Percentiles rank a stretch among this genome's conserved stretches.
Conservation (phyloP, 2,888 invertebrate genomes). For the Phalera bucephala region DNA sequence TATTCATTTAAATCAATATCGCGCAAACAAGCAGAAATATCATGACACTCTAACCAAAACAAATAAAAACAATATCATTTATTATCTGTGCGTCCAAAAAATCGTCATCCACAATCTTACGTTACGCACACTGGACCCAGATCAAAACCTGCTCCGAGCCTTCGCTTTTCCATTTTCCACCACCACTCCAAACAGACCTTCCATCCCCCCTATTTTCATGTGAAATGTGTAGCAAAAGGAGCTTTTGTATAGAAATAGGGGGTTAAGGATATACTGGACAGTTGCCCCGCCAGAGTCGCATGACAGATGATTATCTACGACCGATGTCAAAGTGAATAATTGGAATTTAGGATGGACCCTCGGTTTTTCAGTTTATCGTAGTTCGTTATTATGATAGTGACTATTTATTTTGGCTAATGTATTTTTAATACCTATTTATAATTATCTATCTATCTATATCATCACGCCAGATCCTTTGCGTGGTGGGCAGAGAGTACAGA, state of each 20-base stretch:
- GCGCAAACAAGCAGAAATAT: too few species aligned
- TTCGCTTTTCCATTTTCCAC: constrained; percentile 59
- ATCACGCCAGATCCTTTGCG: too few species aligned
- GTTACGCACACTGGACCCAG: constrained; percentile 61
- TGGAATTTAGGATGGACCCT: constrained; percentile 67
- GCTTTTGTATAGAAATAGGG: constrained; percentile 33
- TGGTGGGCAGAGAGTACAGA: too few species aligned
- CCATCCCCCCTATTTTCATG: constrained; percentile 19
- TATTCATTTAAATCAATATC: too few species aligned
- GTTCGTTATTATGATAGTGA: constrained; percentile 30
- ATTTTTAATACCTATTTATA: too few species aligned
- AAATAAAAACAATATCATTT: constrained; percentile 28
- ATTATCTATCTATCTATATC: too few species aligned
- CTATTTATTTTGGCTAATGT: constrained; percentile 5
- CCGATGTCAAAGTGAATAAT: constrained; percentile 80
- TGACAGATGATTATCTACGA: constrained; percentile 82
- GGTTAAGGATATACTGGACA: constrained; percentile 53
- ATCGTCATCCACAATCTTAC: constrained; percentile 67
- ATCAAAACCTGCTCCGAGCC: constrained; percentile 60
- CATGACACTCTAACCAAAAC: too few species aligned
- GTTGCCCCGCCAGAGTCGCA: constrained; percentile 60
- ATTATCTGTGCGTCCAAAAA: constrained; percentile 53
- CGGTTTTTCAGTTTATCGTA: constrained; percentile 44
- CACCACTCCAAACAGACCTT: constrained; percentile 36
- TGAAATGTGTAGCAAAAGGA: constrained; percentile 24